Base-by-base conservation (phyloP, 1,140 invertebrate genomes). In the Pachyrhynchus sulphureomaculatus region DNA sequence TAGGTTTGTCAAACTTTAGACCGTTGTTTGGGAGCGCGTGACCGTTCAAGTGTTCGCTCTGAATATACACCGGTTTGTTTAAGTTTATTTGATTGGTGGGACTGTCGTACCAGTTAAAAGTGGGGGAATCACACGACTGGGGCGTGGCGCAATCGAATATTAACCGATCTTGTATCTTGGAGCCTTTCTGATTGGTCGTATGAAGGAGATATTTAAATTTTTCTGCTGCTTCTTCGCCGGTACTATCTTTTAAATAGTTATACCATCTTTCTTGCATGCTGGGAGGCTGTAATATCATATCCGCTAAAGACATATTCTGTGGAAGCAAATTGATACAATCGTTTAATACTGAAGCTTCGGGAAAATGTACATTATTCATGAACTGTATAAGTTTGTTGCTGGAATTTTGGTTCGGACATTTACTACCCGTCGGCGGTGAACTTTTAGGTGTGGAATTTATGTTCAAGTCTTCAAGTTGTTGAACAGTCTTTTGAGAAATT, bases 351-450 rank as follows among this genome's bases (percentile, higher is more conserved):
- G 73, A 45, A 54, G 72, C 61, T 61, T 79, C 78, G 5, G 78
- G 78, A 66, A 81, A 80, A 66, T 81, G 80, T 0, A 82, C 80
- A 68, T 82, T 82, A 36, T 79, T 78, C 36, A 81, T 69, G 68
- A 82, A 82, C 63, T 82, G 80, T 55, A 81, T 80, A 42, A 80
- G 75, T 53, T 59, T 68, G 24, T 66, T 68, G 32, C 32, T 62
- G 9, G 62, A 62, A 13, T 18, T 15, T 12, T 24, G 29, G n/a
- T 15, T 54, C 4, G 24, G 10, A 4, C 18, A 10, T 21, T 64
- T 57, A 4, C 4, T 21, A 17, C 18, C 13, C 15, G 34, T n/a
- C 34, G 24, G 44, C 21, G 24, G 24, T 2, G 39, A 23, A 21
- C 13, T 53, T 13, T 23, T 44, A 9, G 49, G 51, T 29, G 34